Conservation (phyloP, 2,797 vertebrate species). For the Crocidura indochinensis region DNA sequence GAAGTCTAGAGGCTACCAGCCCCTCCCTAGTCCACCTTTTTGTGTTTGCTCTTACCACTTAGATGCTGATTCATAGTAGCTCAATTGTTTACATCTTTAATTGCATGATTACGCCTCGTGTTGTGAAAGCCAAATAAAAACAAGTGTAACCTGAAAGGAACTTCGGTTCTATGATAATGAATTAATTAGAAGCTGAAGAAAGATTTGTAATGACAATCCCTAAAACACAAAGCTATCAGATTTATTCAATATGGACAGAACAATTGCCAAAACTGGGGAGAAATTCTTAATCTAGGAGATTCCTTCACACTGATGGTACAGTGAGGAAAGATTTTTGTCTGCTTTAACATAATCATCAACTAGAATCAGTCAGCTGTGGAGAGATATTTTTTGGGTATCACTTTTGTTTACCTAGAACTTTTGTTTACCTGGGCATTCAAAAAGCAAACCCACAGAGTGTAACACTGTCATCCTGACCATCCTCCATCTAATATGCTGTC, state of each 20-base stretch:
- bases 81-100: conserved; percentile 43
- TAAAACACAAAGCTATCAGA: background rate
- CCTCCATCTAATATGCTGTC: background rate
- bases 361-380: background rate
- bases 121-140: conserved; percentile 35
- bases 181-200: conserved; percentile 25
- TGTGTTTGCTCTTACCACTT: background rate
- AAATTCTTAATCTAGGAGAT: conserved; percentile 11
- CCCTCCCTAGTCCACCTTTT: background rate
- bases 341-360: conserved; percentile 2
- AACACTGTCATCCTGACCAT: background rate
- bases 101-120: conserved; percentile 10
- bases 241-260: background rate
- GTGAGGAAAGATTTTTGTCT: background rate
- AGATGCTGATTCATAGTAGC: background rate
- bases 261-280: background rate
- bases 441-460: background rate
- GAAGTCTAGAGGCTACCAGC: background rate
- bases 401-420: conserved; percentile 14
- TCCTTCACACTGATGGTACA: conserved; percentile 6
- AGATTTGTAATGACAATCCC: conserved; percentile 32
- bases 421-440: background rate
- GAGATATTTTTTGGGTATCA: background rate
- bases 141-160: conserved; percentile 37
- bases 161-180: conserved; percentile 21